A percentile compares a stretch with the other conserved stretches of the same genome.
Conservation (phyloP, 1,140 invertebrate species). For the Grapholita molesta region DNA sequence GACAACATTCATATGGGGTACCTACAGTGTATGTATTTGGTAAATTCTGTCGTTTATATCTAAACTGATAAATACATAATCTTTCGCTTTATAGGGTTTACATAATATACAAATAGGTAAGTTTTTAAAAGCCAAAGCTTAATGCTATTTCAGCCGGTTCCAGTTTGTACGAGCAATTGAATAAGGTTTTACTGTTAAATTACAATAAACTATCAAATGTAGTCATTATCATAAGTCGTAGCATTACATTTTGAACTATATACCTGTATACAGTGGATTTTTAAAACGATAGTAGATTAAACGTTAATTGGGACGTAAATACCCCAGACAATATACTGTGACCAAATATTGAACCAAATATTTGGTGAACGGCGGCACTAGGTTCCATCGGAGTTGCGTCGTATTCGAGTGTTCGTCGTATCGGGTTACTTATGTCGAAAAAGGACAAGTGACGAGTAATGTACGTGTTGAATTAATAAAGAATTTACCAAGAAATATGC, state of each 20-base stretch:
- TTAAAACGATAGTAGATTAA: conserved; percentile 27
- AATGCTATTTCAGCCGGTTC: conserved; percentile 33
- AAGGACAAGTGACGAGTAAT: conserved; percentile 32
- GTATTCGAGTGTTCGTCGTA: conserved; percentile 38
- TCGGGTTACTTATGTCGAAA: conserved; percentile 48
- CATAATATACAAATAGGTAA: conserved; percentile 23
- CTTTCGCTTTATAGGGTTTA: conserved; percentile 22
- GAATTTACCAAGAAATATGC: conserved; percentile 54
- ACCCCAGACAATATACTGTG: conserved; percentile 53
- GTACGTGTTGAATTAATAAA: conserved; percentile 49
- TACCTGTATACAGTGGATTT: conserved; percentile 24
- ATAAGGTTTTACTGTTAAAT: conserved; percentile 32
- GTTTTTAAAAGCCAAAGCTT: conserved; percentile 40
- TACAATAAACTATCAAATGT: conserved; percentile 21
- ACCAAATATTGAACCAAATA: conserved; percentile 57
- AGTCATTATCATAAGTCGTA: conserved; percentile 21
- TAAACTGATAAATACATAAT: conserved; percentile 17
- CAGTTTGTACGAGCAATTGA: conserved; percentile 2
- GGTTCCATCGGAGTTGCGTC: conserved; percentile 37
- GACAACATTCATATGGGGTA: not conserved
- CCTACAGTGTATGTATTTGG: not conserved
- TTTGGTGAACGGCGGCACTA: conserved; percentile 47
- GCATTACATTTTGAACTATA: conserved; percentile 21
- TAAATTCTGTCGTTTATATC: not conserved
- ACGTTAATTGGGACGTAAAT: conserved; percentile 28